A percentile compares a stretch with the other conserved stretches of the same genome.
phyloP scores from a whole-genome alignment of 2,888 invertebrate genomes.

The Ophraella communa region DNA sequence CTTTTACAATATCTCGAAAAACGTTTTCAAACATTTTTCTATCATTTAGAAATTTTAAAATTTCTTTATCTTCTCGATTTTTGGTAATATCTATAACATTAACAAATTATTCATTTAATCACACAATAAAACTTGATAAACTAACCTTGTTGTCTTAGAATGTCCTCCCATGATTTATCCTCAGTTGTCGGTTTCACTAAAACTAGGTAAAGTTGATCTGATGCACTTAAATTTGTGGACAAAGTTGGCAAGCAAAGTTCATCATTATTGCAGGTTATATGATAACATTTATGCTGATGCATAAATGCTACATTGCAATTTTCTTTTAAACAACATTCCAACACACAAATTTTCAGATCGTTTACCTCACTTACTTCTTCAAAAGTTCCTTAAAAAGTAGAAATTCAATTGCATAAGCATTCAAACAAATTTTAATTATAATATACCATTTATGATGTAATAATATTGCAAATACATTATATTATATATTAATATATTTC shows the following conservation, averaged over 20 bases:
- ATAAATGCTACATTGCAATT: slow-evolving; percentile 82
- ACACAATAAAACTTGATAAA: neutral
- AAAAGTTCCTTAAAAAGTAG: slow-evolving; percentile 58
- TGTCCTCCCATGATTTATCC: slow-evolving; percentile 63
- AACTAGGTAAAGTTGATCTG: slow-evolving; percentile 75
- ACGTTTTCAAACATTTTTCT: slow-evolving; percentile 37
- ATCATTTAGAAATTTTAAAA: slow-evolving; percentile 41
- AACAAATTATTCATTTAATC: neutral
- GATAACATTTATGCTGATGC: slow-evolving; percentile 77
- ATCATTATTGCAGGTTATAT: slow-evolving; percentile 75
- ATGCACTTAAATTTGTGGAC: slow-evolving; percentile 64
- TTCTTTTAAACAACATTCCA: slow-evolving; percentile 70
- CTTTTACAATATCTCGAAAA: slow-evolving; percentile 58
- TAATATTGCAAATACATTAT: neutral
- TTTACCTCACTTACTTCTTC: slow-evolving; percentile 64
- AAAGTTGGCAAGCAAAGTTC: slow-evolving; percentile 75
- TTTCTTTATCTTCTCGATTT: slow-evolving; percentile 37
- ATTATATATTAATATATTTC: too few species aligned
- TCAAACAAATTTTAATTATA: too few species aligned
- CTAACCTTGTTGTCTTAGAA: slow-evolving; percentile 51
- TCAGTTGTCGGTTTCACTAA: slow-evolving; percentile 72
- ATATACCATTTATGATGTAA: too few species aligned
- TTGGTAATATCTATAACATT: slow-evolving; percentile 34
- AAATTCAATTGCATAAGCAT: slow-evolving; percentile 38
- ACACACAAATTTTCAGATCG: slow-evolving; percentile 69